Evolutionary conservation across 2,888 invertebrate genomes (phyloP), one percentile per base, ranked within the genome.

Genomic region (Platypus cylindrus): DNA sequence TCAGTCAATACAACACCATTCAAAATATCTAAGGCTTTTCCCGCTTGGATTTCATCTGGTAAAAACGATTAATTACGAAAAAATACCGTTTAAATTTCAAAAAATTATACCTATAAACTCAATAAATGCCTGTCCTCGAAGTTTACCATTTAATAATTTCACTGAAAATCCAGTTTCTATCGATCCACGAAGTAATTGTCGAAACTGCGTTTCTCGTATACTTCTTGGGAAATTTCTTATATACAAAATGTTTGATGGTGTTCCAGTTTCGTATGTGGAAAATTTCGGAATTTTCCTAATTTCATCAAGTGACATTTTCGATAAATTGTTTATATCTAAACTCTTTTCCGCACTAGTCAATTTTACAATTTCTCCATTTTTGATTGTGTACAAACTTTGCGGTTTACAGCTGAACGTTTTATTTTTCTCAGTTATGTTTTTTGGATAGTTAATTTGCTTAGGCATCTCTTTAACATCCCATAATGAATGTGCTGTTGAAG

Each of bases 91-190:
- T 5, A 26, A 11, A 8, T 12, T 12, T 5, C 7, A 26, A 11
- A 26, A n/a, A 26, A 30, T 4, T 50, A 50, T 56, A 73, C 73
- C 56, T 50, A 58, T 54, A 47, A 73, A 70, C 20, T 63, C 58
- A 2, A 70, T 62, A 56, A 73, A 73, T 1, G 71, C 73, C 48
- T 73, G 72, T 5, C 73, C 73, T 40, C 63, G 61, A 71, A 72
- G 70, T 37, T 64, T 62, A 1, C 72, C 73, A 0, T 59, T 58
- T 65, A 72, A 62, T 22, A 71, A 45, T 33, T 62, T 55, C 38
- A 57, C 56, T 45, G 67, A 49, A 65, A 62, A 24, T 63, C 60
- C 20, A 17, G 29, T n/a, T 22, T 18, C 11, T 24, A 28, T 11
- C 13, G 36, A 22, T 11, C 38, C 30, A 11, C 7, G 17, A 24